Evolutionary conservation across 2,888 invertebrate species (phyloP), one percentile per base, ranked within the genome.

Genomic region (Leucoptera coffeella): DNA sequence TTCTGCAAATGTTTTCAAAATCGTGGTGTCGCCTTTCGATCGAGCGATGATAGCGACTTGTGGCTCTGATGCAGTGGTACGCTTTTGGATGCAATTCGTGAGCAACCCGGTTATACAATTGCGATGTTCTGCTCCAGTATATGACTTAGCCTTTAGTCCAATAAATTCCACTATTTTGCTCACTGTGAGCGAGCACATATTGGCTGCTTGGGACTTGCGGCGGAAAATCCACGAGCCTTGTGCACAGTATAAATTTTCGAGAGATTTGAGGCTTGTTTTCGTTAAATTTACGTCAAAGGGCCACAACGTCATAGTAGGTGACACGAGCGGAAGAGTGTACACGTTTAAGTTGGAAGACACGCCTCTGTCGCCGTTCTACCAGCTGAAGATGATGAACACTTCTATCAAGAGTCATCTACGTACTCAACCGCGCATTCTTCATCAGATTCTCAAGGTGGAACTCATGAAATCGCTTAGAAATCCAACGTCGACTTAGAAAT

Each of bases 171-270:
- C 87, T 0, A 75, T 90, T 1, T 58, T 89, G 7, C 77, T 83
- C 1, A 78, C 78, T 1, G 74, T 81, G 2, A 80, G 78, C 26
- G 80, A 78, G 1, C 74, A 73, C 33, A 59, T 77, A 5, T 69
- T 90, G 10, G 80, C 81, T 27, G 61, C 89, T 14, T 90, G 90
- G 90, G 87, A 90, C 47, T 56, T 89, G 6, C 77, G 81, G 4
- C 60, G 84, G 12, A 86, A 83, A 44, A 78, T 74, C 1, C 76
- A 84, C 32, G 75, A 75, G 27, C 85, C 88, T 0, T 77, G 76
- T 32, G 77, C 78, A 0, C 61, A 76, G 25, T 77, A 75, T 21
- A 41, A 44, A 2, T 74, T 77, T 23, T 65, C 76, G 0, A 46
- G 43, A 0, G 49, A 60, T 9, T 52, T 55, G 6, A 45, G 51